Base-by-base conservation (phyloP, 2,888 invertebrate genomes). In the Dugesia japonica region DNA sequence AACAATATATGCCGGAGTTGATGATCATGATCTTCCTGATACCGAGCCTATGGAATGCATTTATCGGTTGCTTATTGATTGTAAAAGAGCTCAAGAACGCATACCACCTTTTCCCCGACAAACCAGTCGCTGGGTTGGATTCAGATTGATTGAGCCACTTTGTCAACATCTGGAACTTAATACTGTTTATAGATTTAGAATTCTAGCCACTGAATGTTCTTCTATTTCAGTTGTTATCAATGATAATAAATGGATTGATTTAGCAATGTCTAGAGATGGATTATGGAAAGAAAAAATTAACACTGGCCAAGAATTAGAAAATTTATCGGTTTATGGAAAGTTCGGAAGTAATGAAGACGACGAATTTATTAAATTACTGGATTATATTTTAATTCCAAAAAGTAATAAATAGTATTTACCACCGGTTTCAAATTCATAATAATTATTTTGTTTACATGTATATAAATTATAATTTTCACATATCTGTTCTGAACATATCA, bases 11-110 rank as follows among this genome's bases (percentile, higher is more conserved):
- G 77, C 77, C n/a, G 42, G 42, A 26, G 26, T 15, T 15, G 38
- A 33, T 20, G 42, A 75, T 26, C 33, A 4, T 26, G 26, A 23
- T 20, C 26, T 31, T 31, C 74, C 33, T 0, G 28, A 13, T 1
- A 77, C 56, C 17, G 73, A 71, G 1, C 33, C 74, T 1, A 74
- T 78, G 23, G 78, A 78, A 33, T 78, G 78, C 42, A 78, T 78
- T 26, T 78, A 78, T 42, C 73, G 78, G 15, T 7, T 78, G 26
- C 78, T 78, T 4, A 78, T 78, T 28, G 78, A 78, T 38, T 79
- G 78, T 71, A 38, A 78, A 28, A 26, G 71, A 31, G 42, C 76
- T 17, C 38, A 77, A 28, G 76, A 56, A 20, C 15, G 71, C 17
- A 71, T 42, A 20, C 78, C 73, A 0, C 77, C 77, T 31, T 78